Base-by-base conservation (phyloP, 2,888 invertebrate species). In the Atethmia centrago region DNA sequence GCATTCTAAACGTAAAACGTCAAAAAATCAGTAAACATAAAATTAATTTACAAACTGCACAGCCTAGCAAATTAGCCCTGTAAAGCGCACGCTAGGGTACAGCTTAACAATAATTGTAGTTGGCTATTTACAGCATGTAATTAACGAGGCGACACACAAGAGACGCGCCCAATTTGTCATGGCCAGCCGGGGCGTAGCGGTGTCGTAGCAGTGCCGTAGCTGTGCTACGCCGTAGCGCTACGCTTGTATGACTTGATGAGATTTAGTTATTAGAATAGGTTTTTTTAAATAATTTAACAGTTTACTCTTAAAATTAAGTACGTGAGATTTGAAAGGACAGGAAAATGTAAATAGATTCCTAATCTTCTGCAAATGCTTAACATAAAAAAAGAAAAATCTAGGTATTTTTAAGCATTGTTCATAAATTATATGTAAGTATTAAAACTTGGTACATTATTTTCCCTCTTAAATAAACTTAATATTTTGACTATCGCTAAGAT, bases 161-260 rank as follows among this genome's bases (percentile, higher is more conserved):
- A 92, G 90, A 91, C 90, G 89, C 85, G 87, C 80, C 87, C 90
- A 92, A 93, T 93, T 93, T 93, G 92, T 93, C 92, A 93, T 89
- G 90, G 86, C 88, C 87, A 85, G 86, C 82, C 87, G 84, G 82
- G 81, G 66, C 85, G 85, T 83, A 86, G 84, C 74, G 64, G 69
- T 78, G 82, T 83, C 80, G 88, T 82, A 85, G 82, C 64, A 63
- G 61, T 76, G 80, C 83, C 79, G 88, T 83, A 86, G 82, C 65
- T 74, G 74, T 77, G 81, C 84, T 86, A 84, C 85, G 86, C 70
- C 84, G 81, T 85, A 87, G 75, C 68, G 55, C 69, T 71, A 78
- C 74, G 59, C 75, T 80, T 67, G 56, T 67, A 62, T 10, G 47
- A 42, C 59, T 79, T 77, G 77, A 77, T 78, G 69, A 70, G 55